Base-by-base conservation (phyloP, 2,113 vertebrate genomes). In the Azemiops feae region DNA sequence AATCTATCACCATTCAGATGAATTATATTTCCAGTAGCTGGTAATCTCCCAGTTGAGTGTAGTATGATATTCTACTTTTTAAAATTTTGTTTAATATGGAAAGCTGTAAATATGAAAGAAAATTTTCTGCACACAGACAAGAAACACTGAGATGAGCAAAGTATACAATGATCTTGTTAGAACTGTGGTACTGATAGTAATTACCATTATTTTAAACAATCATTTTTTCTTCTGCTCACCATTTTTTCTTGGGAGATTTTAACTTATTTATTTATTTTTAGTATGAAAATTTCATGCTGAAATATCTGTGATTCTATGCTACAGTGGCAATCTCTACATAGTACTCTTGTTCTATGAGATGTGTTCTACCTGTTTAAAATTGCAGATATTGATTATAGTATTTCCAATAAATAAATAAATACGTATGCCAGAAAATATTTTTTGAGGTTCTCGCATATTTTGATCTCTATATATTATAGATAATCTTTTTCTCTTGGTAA, bases 241-340 rank as follows among this genome's bases (percentile, higher is more conserved):
- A 87, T n/a, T 45, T n/a, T 91, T 87, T 87, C 39, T 58, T n/a
- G 81, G 22, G 25, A n/a, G 39, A 27, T 52, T 64, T 57, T 92
- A 58, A 23, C n/a, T 74, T 5, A 47, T 1, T 91, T 27, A n/a
- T 92, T 92, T 58, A 92, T 64, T 92, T 92, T n/a, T 47, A 92
- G 10, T 34, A n/a, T 57, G 18, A 87, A 60, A 34, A 52, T 22
- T 25, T 87, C 25, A 30, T 92, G 18, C 8, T 92, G 53, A 43
- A 92, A n/a, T 50, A 86, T 64, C 57, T 47, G 11, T 86, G 50
- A 47, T 64, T 64, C 11, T 12, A n/a, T 64, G 9, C 27, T 50
- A 30, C 5, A 52, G 11, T 55, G 23, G 53, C 52, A 34, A 86
- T 88, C 18, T 64, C 22, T 87, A 60, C 16, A 50, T 23, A 93